These are phyloP conservation scores for Cyclargus thomasi DNA, from an alignment of 1,140 invertebrate genomes.

Conservation along the genomic window DNA sequence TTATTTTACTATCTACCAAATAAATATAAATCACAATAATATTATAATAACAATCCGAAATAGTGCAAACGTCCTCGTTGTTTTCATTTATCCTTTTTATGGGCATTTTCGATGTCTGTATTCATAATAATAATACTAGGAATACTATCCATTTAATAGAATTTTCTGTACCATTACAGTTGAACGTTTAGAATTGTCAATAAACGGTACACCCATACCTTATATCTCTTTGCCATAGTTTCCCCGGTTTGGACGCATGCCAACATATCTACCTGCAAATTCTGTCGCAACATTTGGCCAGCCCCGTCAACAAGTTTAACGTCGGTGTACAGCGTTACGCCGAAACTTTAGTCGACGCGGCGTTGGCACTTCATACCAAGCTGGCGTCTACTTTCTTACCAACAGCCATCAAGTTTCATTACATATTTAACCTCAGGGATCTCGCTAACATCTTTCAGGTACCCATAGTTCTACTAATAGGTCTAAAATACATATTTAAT, in stretches of 20 bases:
- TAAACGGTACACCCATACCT: too few species aligned
- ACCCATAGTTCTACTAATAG: neutral
- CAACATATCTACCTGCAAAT: constrained; percentile 90
- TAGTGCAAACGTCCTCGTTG: too few species aligned
- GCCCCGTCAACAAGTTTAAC: constrained; percentile 81
- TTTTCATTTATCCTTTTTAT: too few species aligned
- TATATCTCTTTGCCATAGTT: constrained; percentile 75
- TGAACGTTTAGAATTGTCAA: too few species aligned
- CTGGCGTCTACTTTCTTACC: constrained; percentile 87
- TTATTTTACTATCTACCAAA: too few species aligned
- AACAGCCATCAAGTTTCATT: constrained; percentile 96
- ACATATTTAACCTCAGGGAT: constrained; percentile 94
- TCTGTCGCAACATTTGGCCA: constrained; percentile 84
- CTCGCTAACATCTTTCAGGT: constrained; percentile 93
- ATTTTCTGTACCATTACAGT: too few species aligned
- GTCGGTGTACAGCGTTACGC: constrained; percentile 76
- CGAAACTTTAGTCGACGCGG: constrained; percentile 80
- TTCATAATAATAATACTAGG: too few species aligned
- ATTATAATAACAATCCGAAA: neutral
- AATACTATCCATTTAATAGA: too few species aligned
- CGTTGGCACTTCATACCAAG: constrained; percentile 86
- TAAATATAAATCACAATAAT: too few species aligned
- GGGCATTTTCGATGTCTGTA: too few species aligned
- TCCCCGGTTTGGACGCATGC: constrained; percentile 88
- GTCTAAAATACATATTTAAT: too few species aligned